Percentiles rank a stretch among this genome's conserved stretches.
These are phyloP conservation scores for Typhlichthys eigenmanni DNA, from an alignment of 2,797 vertebrate genomes.

Conservation along the genomic window DNA sequence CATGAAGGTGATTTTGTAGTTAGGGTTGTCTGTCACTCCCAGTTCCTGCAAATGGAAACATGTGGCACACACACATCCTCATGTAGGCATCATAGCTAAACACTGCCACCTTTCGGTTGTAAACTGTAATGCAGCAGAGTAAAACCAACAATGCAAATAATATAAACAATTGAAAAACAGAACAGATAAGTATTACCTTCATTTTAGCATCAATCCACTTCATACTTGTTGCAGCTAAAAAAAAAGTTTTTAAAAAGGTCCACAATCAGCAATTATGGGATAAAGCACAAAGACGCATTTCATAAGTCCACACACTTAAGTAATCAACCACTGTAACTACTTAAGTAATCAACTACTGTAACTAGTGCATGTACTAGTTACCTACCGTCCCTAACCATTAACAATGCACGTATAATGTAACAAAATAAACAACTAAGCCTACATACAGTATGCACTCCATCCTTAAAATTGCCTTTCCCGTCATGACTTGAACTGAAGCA, in stretches of 20 bases:
- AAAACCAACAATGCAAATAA: background rate
- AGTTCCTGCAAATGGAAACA: conserved; percentile 81
- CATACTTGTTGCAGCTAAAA: conserved; percentile 97
- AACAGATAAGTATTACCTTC: conserved; percentile 82
- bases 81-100: conserved; percentile 18
- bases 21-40: conserved; percentile 93
- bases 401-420: no score
- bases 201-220: conserved; percentile 99
- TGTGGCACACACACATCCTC: background rate
- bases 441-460: background rate
- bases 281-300: background rate
- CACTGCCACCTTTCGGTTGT: conserved; percentile 56
- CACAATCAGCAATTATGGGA: background rate
- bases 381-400: no score
- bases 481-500: no score
- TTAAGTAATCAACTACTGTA: no score
- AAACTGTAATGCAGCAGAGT: background rate
- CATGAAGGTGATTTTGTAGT: conserved; percentile 99
- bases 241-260: conserved; percentile 12
- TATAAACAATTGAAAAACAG: background rate
- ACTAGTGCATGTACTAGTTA: no score
- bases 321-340: no score
- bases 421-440: background rate
- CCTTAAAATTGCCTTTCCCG: background rate
- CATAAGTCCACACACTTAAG: background rate